Evolutionary conservation across 1,140 invertebrate genomes (phyloP).

Genomic region (Aleiodes sp.): DNA sequence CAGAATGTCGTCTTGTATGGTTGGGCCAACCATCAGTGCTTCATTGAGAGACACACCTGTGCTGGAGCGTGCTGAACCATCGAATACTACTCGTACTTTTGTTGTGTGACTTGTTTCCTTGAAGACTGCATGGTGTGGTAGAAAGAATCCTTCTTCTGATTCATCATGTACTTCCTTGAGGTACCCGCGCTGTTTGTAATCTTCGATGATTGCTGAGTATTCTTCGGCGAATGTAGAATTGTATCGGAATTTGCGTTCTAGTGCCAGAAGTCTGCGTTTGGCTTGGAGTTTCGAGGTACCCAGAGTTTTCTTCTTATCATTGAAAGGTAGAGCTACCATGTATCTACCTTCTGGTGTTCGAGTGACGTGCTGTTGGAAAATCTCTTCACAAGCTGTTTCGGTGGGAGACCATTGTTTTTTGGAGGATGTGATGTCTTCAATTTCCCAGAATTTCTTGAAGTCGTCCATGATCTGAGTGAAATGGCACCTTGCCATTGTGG

Average conservation of each 20-base stretch:
- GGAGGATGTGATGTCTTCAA: conserved; percentile 26
- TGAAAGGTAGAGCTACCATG: conserved; percentile 43
- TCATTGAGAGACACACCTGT: conserved; percentile 47
- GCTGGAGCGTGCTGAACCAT: conserved; percentile 24
- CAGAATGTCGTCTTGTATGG: conserved; percentile 29
- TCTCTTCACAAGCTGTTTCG: conserved; percentile 40
- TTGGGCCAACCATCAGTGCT: conserved; percentile 30
- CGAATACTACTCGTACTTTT: conserved; percentile 25
- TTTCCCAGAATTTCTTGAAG: conserved; percentile 34
- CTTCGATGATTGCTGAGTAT: conserved; percentile 33
- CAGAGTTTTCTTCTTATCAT: conserved; percentile 13
- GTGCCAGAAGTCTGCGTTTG: neutral
- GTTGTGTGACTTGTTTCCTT: conserved; percentile 4
- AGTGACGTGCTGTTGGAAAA: conserved; percentile 36
- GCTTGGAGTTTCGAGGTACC: conserved; percentile 20
- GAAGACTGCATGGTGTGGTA: conserved; percentile 19
- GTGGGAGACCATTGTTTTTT: conserved; percentile 22
- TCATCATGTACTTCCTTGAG: conserved; percentile 15
- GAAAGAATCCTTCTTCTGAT: conserved; percentile 24
- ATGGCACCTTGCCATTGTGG: neutral
- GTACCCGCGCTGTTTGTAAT: conserved; percentile 41
- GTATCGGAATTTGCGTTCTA: conserved; percentile 31
- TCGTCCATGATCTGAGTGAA: conserved; percentile 1
- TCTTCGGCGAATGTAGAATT: conserved; percentile 25
- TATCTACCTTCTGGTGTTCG: conserved; percentile 41